Base-by-base conservation (phyloP, 2,888 invertebrate species). In the Protonemura montana region DNA sequence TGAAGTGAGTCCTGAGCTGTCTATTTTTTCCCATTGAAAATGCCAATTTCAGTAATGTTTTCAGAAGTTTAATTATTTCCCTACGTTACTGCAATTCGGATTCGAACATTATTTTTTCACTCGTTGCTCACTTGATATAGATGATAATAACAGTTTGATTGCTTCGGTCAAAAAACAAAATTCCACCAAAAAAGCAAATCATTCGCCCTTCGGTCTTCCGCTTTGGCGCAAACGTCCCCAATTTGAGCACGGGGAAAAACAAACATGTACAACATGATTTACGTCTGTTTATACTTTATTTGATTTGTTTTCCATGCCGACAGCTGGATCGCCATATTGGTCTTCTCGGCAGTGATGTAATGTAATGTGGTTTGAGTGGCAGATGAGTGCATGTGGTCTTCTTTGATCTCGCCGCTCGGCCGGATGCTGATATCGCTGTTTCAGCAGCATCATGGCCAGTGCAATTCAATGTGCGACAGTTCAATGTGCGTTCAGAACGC, bases 301-400 rank as follows among this genome's bases (percentile, higher is more conserved):
- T 84, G 76, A 26, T 76, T 84, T 84, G 84, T 76, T 84, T 84
- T 84, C 84, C 81, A 78, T 25, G 84, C 59, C 59, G 84, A 59
- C 84, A 84, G 84, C 84, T 84, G 76, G 59, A 76, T 59, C 76
- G 84, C 84, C 84, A 84, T 84, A 84, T 84, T 84, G 84, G 84
- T 76, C 27, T 6, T 84, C 59, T 84, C 84, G 29, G 59, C 59
- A 7, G 59, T 59, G 59, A 59, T 59, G n/a, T 81, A 29, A 78
- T 78, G 81, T 81, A 81, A 81, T n/a, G 84, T 28, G 76, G 26
- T 59, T 42, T 84, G 84, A 84, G 84, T 84, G 84, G 59, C 84
- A 84, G 84, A 84, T 84, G 84, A 84, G 84, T 84, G 76, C 84
- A 84, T 84, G 84, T 84, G 84, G 84, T 84, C 84, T 27, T 84